phyloP scores from a whole-genome alignment of 2,797 vertebrate species.

The Microctenopoma lineatum region DNA sequence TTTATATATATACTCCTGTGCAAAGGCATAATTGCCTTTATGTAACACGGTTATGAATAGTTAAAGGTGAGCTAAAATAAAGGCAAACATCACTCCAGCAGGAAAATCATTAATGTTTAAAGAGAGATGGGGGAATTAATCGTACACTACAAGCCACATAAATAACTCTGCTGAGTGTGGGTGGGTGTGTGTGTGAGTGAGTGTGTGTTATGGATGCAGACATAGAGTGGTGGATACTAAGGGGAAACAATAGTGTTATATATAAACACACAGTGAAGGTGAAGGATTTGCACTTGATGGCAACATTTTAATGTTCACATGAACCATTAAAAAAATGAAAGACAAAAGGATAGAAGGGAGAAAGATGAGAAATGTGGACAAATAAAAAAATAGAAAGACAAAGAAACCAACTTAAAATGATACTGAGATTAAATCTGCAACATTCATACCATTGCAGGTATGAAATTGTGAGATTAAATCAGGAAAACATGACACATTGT shows the following conservation, averaged over 20 bases:
- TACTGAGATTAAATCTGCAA: too few species aligned
- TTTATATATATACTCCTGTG: constrained; percentile 51
- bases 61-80: constrained; percentile 73
- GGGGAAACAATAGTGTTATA: neutral
- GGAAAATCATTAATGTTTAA: constrained; percentile 74
- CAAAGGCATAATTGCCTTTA: constrained; percentile 61
- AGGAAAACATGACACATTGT: neutral
- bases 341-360: neutral
- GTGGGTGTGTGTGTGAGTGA: constrained; percentile 2
- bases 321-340: neutral
- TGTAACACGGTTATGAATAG: constrained; percentile 74
- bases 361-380: neutral
- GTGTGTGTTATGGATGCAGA: constrained; percentile 9
- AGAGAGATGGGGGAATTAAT: constrained; percentile 59
- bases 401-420: neutral
- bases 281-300: constrained; percentile 4
- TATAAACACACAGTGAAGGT: neutral
- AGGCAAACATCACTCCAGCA: constrained; percentile 73
- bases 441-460: too few species aligned
- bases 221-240: neutral
- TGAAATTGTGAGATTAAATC: neutral
- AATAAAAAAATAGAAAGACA: neutral
- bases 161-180: constrained; percentile 47
- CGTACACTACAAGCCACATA: constrained; percentile 50
- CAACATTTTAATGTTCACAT: neutral